Evolutionary conservation across 64 coral and sea anemone species (phyloP), one percentile per base, ranked within the genome.

Genomic region (Acropora tenuis): DNA sequence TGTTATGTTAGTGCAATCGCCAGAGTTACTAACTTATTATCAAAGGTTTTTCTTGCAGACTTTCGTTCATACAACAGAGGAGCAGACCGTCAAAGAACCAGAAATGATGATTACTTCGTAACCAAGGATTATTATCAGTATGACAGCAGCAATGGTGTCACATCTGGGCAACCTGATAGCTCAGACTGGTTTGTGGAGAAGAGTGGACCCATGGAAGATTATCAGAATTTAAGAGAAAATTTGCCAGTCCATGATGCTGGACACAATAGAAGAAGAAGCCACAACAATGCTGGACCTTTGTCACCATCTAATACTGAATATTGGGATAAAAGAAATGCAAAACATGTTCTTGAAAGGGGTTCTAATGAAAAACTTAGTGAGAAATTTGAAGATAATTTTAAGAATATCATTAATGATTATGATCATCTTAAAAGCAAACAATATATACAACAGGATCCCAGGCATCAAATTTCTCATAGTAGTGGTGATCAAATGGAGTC

Each of bases 371-470:
- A 68, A 74, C 86, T 40, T 6, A 82, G 77, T 50, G 3, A 41
- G 72, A 79, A 85, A 43, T 84, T 84, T 76, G 61, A 79, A 63
- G 86, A 78, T 87, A 46, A 79, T 41, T 87, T 87, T 77, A 77
- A 67, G 43, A 77, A 20, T 18, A 17, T 69, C 76, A 78, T 86
- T 4, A 67, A 65, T 75, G 73, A 84, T 89, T 77, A 50, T 60
- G 74, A 94, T 4, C 83, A 83, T 18, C 85, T 76, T 42, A 74
- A 94, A 50, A 43, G 77, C 8, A 19, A 17, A 8, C 47, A 68
- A 71, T 65, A 71, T 85, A 72, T 85, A 85, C 82, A 65, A 85
- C 63, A 85, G n/a, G 82, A 49, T 69, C 47, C 60, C 18, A 47
- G 65, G 69, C 11, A 44, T 40, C 5, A 19, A 9, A 18, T 65